Evolutionary conservation across 2,888 invertebrate species (phyloP), one percentile per base, ranked within the genome.

Genomic region (Ophioninae sp.): DNA sequence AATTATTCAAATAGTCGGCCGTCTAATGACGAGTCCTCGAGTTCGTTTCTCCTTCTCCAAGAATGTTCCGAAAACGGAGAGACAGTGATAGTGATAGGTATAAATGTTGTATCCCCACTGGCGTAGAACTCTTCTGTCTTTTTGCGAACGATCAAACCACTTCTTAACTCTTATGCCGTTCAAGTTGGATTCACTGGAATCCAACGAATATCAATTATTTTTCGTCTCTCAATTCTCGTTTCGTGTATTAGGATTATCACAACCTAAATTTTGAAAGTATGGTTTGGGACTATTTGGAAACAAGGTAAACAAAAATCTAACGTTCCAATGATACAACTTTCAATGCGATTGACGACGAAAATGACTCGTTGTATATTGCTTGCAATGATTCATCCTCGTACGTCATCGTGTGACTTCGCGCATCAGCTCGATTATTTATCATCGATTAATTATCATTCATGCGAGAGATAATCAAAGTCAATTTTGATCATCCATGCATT

Each of bases 1-100:
- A 85, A 85, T 85, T 85, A 85, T 85, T 83, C 80, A 85, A 85
- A 85, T 83, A 67, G 76, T 76, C 69, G 68, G 73, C 80, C 59
- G 78, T 85, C 74, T 69, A 77, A 85, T 76, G 80, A 73, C 82
- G 73, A 80, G 75, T 79, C 69, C 64, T 65, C 75, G 69, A 70
- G 37, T 70, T 76, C 62, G 69, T 50, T 50, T n/a, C 69, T 70
- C 59, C 41, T 64, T n/a, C 59, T 17, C 50, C 56, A 37, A 59
- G 73, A 41, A 61, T 73, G 44, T 73, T 68, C 57, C 68, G 44
- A 20, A 56, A 72, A 23, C 23, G 20, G 50, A 23, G 56, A 78
- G 56, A 56, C 10, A 10, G 64, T 6, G 65, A 37, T 68, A 21
- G n/a, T 7, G 20, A 20, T 59, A 59, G 20, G 59, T 70, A 57